Evolutionary conservation across 2,797 vertebrate genomes (phyloP).

Genomic region (Acipenser transmontanus): DNA sequence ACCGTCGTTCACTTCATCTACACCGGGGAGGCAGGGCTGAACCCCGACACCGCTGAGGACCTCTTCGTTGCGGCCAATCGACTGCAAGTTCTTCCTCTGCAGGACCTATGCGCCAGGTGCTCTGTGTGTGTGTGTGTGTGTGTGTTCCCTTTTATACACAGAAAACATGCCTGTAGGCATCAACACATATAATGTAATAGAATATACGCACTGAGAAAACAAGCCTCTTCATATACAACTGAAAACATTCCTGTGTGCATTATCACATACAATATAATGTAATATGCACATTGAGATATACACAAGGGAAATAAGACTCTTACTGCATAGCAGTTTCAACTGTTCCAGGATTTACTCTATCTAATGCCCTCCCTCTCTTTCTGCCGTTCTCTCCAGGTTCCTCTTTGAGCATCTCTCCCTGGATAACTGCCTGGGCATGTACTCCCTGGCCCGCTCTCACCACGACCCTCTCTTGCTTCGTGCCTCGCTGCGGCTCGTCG

Average conservation of each 20-base stretch:
- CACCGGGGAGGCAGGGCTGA: conserved; percentile 64
- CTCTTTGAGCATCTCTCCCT: conserved; percentile 66
- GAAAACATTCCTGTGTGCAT: too few relatives aligned
- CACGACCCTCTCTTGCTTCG: conserved; percentile 69
- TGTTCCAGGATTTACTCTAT: not conserved
- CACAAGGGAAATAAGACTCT: too few relatives aligned
- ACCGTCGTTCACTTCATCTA: conserved; percentile 71
- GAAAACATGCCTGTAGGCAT: too few relatives aligned
- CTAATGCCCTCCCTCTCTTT: not conserved
- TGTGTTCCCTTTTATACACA: not conserved
- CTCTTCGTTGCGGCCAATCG: conserved; percentile 72
- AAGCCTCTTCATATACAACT: too few relatives aligned
- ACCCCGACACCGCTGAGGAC: conserved; percentile 66
- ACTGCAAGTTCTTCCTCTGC: conserved; percentile 71
- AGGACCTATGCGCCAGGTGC: conserved; percentile 73
- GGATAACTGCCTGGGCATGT: conserved; percentile 75
- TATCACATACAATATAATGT: too few relatives aligned
- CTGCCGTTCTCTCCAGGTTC: conserved; percentile 46
- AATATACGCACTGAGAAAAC: too few relatives aligned
- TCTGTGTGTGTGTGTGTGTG: not conserved
- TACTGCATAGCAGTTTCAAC: too few relatives aligned
- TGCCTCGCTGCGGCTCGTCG: conserved; percentile 63
- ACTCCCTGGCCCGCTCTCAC: conserved; percentile 68
- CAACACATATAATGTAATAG: too few relatives aligned
- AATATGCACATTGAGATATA: too few relatives aligned